Evolutionary conservation across 1,140 invertebrate species (phyloP), one percentile per base, ranked within the genome.

Genomic region (Lamellibrachia luymesi): DNA sequence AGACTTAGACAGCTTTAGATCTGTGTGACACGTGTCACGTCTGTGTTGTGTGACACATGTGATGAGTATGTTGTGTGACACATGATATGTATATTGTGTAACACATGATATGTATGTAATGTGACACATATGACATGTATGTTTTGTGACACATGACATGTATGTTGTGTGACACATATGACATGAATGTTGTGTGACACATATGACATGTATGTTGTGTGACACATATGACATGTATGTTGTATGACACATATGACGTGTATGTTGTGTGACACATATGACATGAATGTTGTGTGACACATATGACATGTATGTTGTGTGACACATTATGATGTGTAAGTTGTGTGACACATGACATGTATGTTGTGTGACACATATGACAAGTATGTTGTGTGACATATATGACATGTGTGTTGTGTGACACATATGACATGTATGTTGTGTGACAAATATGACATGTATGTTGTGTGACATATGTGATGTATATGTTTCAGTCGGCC

Each of bases 401-500:
- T 38, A 22, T 5, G 4, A 90, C 90, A 90, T 50, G n/a, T 50
- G 25, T 50, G n/a, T 27, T 38, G 90, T 8, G 49, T 7, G 90
- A 25, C 90, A 90, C 49, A 90, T 50, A 8, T 90, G n/a, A 27
- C 22, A 2, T 38, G 49, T 38, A 90, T 25, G 25, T 90, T 90
- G n/a, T 10, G 90, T 38, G 38, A 38, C 38, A 38, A 38, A 90
- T 8, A 90, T 22, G 22, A 90, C 8, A 38, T 50, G 8, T 90
- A 38, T 90, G 90, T 38, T 38, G 38, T 38, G 38, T 38, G 38
- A 38, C 38, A 90, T 8, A 90, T 25, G 8, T 50, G n/a, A 38
- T 90, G 8, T 90, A 10, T 38, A 51, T 93, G 56, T 91, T 80
- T 51, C 51, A 91, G 90, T 50, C 51, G 51, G 91, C 90, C 6